Evolutionary conservation across 2,113 vertebrate genomes (phyloP), one percentile per base, ranked within the genome.

Genomic region (Cacatua alba): DNA sequence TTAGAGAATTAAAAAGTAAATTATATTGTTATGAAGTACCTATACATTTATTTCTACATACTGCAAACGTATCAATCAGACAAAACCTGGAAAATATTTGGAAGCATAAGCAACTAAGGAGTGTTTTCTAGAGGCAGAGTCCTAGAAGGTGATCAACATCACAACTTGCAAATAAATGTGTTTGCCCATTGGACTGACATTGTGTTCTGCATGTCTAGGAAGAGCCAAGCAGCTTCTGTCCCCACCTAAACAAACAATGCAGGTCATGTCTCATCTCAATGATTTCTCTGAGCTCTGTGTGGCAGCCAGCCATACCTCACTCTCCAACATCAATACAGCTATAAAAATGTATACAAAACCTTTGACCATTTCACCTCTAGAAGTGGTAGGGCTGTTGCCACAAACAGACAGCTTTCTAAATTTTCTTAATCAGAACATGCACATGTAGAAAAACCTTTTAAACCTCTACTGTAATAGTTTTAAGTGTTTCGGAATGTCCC

Each of bases 1-100:
- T 60, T 92, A 68, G 16, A 59, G 41, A 96, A 86, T 83, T 76
- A 94, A 94, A 92, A 52, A 89, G 81, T 74, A 49, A 68, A 13
- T 51, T 77, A 8, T 51, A 9, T 69, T 49, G 8, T 49, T 70
- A 60, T 49, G 37, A 72, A 65, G 49, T 49, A 53, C 15, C 9
- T 48, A 37, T 37, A 21, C 2, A 39, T 33, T 3, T 35, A 29
- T 74, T 84, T 74, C 28, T 33, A 46, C 10, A 7, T 17, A 14
- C 7, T 39, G 35, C 21, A 90, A 60, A 83, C 10, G 3, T 33
- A 53, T 17, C 6, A 21, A 13, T 60, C 29, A 31, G 35, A 55
- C 39, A 82, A 79, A 91, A 83, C 8, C 5, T 10, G 2, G 41
- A 55, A 67, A 52, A 10, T 3, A 69, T 71, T 60, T 55, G 33